Evolutionary conservation across 2,888 invertebrate species (phyloP).

Genomic region (Epinotia nisella): DNA sequence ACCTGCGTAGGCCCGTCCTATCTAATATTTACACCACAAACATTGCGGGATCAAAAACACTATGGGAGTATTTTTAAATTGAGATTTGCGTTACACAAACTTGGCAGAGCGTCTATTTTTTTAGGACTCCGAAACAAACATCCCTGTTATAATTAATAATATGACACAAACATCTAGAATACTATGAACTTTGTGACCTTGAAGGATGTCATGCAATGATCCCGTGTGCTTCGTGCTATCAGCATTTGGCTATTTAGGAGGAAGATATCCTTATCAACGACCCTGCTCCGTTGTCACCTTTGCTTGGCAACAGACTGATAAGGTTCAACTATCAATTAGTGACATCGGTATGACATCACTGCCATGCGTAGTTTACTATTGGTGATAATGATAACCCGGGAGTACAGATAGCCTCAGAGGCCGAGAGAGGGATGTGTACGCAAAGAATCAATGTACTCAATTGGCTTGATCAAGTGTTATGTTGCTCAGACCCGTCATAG

Average conservation of each 20-base stretch:
- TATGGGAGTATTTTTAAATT: constrained; percentile 36
- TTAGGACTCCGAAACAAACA: constrained; percentile 22
- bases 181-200: constrained; percentile 1
- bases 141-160: constrained; percentile 22
- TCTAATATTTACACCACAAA: constrained; percentile 18
- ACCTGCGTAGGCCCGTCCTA: not conserved
- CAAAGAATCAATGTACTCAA: constrained; percentile 2
- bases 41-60: constrained; percentile 36
- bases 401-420: constrained; percentile 38
- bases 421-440: constrained; percentile 7
- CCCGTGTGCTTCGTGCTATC: constrained; percentile 5
- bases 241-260: constrained; percentile 6
- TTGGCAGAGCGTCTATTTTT: constrained; percentile 36
- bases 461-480: not conserved
- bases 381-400: constrained; percentile 55
- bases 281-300: constrained; percentile 18
- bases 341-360: constrained; percentile 12
- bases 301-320: constrained; percentile 31
- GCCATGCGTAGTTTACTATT: constrained; percentile 55
- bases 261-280: constrained; percentile 22
- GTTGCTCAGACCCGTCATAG: too few relatives aligned
- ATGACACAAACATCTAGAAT: constrained; percentile 8
- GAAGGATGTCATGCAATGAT: not conserved
- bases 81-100: constrained; percentile 19
- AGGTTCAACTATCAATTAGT: constrained; percentile 45